Conservation (phyloP, 2,113 vertebrate genomes). For the Beaufortia kweichowensis region DNA sequence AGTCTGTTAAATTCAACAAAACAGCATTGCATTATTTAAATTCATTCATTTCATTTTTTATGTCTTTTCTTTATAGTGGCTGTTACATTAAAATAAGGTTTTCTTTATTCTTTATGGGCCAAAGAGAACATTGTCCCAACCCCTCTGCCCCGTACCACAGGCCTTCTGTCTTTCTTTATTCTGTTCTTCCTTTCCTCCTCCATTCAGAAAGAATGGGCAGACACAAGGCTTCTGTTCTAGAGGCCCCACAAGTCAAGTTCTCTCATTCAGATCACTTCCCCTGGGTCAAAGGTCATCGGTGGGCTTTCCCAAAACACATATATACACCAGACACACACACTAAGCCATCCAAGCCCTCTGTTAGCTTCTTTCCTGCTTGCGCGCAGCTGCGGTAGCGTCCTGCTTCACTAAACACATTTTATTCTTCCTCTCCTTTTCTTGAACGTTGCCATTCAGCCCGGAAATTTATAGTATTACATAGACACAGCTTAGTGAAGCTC, state of each 20-base stretch:
- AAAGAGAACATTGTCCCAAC: slow-evolving; percentile 24
- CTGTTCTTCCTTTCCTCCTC: slow-evolving; percentile 43
- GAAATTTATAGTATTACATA: slow-evolving; percentile 23
- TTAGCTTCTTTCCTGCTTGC: slow-evolving; percentile 58
- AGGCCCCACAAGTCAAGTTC: slow-evolving; percentile 77
- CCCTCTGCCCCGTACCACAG: slow-evolving; percentile 20
- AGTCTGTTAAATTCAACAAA: background rate
- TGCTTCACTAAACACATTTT: slow-evolving; percentile 50
- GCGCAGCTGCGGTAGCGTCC: slow-evolving; percentile 44
- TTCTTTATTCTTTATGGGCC: slow-evolving; percentile 21
- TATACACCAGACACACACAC: slow-evolving; percentile 45
- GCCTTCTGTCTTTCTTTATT: slow-evolving; percentile 26
- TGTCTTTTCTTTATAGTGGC: background rate
- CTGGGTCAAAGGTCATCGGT: slow-evolving; percentile 73
- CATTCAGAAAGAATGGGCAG: slow-evolving; percentile 62
- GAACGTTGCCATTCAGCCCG: background rate
- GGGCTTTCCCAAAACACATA: slow-evolving; percentile 62
- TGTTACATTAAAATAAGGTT: slow-evolving; percentile 13
- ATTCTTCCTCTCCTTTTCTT: slow-evolving; percentile 6
- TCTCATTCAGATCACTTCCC: slow-evolving; percentile 75
- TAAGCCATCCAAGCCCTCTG: slow-evolving; percentile 50
- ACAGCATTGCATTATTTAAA: background rate
- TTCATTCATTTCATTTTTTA: background rate
- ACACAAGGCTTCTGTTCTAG: slow-evolving; percentile 69
- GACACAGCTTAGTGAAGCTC: background rate